A percentile compares a stretch with the other conserved stretches of the same genome.
Evolutionary conservation across 2,797 vertebrate species (phyloP).

Genomic region (Vultur gryphus): DNA sequence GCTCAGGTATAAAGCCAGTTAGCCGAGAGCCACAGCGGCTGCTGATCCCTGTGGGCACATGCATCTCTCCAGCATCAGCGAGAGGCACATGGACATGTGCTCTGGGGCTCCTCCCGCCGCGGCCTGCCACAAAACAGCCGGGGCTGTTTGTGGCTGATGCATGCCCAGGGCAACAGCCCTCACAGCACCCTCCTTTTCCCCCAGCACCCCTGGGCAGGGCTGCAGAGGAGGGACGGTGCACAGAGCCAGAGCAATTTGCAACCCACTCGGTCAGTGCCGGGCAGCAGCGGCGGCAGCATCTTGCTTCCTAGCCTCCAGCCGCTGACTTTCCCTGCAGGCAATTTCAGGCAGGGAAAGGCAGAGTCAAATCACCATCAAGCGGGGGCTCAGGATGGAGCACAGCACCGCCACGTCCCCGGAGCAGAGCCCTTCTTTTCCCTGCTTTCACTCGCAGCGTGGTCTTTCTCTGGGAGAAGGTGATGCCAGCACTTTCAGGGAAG

Average conservation of each 20-base stretch:
- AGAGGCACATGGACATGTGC: neutral
- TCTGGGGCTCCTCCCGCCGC: neutral
- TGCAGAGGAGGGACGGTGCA: neutral
- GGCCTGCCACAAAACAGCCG: neutral
- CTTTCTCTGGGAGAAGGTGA: neutral
- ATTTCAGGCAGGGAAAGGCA: neutral
- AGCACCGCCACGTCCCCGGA: fast-evolving
- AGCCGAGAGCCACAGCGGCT: neutral
- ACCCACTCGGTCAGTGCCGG: fast-evolving
- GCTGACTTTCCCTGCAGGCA: neutral
- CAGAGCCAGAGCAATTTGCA: neutral
- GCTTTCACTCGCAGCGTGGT: fast-evolving
- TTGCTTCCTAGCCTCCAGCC: neutral
- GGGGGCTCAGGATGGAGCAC: neutral
- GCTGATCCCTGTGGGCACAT: neutral
- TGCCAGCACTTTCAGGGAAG: neutral
- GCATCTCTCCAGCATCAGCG: neutral
- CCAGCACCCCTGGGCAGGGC: neutral
- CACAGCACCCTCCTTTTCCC: neutral
- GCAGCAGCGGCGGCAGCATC: too few relatives aligned
- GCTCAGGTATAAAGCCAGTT: neutral
- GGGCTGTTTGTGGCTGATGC: neutral
- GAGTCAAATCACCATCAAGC: fast-evolving
- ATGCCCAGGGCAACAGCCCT: neutral
- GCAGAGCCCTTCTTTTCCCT: neutral